These are phyloP conservation scores for Zaprionus ornatus DNA, from an alignment of 1,140 invertebrate genomes.

Conservation along the genomic window DNA sequence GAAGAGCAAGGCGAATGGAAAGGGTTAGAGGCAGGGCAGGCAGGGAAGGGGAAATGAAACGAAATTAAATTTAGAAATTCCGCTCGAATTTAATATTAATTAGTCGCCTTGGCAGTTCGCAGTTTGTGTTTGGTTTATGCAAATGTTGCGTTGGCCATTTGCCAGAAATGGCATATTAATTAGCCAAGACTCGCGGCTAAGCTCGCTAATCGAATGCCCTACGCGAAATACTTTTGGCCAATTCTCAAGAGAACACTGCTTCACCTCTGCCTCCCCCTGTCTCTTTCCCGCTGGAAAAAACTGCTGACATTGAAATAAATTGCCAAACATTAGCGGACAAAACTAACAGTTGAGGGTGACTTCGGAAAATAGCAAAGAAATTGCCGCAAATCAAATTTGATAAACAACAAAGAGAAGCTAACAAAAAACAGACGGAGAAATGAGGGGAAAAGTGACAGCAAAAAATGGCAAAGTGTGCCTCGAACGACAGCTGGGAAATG, in stretches of 20 bases:
- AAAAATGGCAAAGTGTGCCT: constrained; percentile 81
- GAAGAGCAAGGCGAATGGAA: not conserved
- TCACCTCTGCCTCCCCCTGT: not conserved
- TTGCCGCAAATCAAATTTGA: constrained; percentile 81
- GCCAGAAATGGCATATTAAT: constrained; percentile 66
- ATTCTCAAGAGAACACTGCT: not conserved
- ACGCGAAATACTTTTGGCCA: not conserved
- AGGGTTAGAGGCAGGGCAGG: not conserved
- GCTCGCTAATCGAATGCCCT: constrained; percentile 3
- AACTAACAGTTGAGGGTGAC: constrained; percentile 53
- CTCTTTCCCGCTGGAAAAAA: constrained; percentile 22
- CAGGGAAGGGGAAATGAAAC: not conserved
- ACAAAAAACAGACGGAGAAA: constrained; percentile 47
- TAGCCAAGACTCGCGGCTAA: constrained; percentile 20
- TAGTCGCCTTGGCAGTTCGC: constrained; percentile 38
- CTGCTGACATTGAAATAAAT: constrained; percentile 81
- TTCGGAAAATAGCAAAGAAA: constrained; percentile 76
- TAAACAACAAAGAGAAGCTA: constrained; percentile 53
- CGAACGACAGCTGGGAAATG: constrained; percentile 50
- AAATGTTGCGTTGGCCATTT: constrained; percentile 52
- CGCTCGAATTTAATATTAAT: constrained; percentile 80
- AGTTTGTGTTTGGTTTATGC: constrained; percentile 70
- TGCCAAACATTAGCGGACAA: constrained; percentile 73
- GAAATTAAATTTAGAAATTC: constrained; percentile 75
- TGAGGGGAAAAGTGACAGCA: constrained; percentile 74